Percentiles rank a stretch among this genome's conserved stretches.
Conservation (phyloP, 1,140 invertebrate genomes). For the Asobara japonica region DNA sequence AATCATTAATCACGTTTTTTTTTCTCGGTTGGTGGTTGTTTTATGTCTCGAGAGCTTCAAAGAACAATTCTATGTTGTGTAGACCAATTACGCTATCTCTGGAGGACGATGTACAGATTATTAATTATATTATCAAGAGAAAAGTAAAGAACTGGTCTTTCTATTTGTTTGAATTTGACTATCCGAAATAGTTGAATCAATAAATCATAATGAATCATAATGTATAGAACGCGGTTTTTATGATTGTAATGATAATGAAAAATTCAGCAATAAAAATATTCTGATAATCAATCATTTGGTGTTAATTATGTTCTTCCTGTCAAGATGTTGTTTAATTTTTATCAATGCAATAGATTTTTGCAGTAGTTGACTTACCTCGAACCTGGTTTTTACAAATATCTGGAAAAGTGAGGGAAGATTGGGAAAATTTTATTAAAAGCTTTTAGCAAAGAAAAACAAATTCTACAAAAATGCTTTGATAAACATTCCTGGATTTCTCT, state of each 20-base stretch:
- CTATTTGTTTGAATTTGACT: neutral
- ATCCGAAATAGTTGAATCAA: neutral
- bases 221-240: neutral
- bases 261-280: slow-evolving; percentile 6
- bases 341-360: too few species aligned
- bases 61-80: neutral
- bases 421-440: too few species aligned
- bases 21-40: neutral
- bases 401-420: too few species aligned
- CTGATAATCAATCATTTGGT: neutral
- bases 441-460: too few species aligned
- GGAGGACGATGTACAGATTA: neutral
- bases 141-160: neutral
- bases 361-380: too few species aligned
- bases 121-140: neutral
- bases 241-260: slow-evolving; percentile 12
- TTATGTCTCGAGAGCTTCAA: neutral
- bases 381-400: too few species aligned
- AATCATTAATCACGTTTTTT: neutral
- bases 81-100: neutral
- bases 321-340: too few species aligned
- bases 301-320: neutral
- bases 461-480: too few species aligned
- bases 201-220: neutral
- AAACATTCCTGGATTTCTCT: too few species aligned